Evolutionary conservation across 2,888 invertebrate species (phyloP), one percentile per base, ranked within the genome.

Genomic region (Busseola fusca): DNA sequence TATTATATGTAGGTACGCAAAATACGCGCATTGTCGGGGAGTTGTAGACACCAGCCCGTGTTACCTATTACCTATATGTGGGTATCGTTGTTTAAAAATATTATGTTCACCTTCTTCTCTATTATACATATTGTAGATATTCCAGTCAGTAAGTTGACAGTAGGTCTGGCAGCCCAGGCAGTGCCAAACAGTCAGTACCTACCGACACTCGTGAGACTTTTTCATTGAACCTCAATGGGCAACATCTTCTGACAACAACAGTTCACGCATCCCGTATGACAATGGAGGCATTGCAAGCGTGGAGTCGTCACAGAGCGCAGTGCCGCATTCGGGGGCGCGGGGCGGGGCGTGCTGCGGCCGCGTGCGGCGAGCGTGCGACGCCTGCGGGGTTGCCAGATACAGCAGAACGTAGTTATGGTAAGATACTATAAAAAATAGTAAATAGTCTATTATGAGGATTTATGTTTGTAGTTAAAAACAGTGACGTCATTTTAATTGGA

Each of bases 261-360:
- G 25, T 67, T 30, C 7, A 10, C 78, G 72, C 54, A 25, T 71
- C 2, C 34, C 81, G 70, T 71, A 16, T 18, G 34, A 63, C 62
- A 81, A 65, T 81, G 84, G 80, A 75, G 30, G 59, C 45, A 34
- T 59, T 65, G 58, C 67, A 62, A 63, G 69, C 68, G 72, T 72
- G 69, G 72, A 75, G 70, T 83, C 77, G 82, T 81, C 77, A 71
- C 71, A 74, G 90, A 91, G 92, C 94, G 94, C 94, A 94, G 88
- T 95, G 94, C 95, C 95, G 95, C 95, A 95, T 91, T 95, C 91
- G 92, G 94, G 94, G 95, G 91, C 88, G 93, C 87, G 93, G 93
- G 92, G 91, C 85, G 72, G 87, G 86, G 86, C 83, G 80, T 84
- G 89, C 87, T 89, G 91, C 87, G 89, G 88, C 89, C 90, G 84